Conservation (phyloP, 1,140 invertebrate genomes). For the Hermatobates lingyangjiaoensis region DNA sequence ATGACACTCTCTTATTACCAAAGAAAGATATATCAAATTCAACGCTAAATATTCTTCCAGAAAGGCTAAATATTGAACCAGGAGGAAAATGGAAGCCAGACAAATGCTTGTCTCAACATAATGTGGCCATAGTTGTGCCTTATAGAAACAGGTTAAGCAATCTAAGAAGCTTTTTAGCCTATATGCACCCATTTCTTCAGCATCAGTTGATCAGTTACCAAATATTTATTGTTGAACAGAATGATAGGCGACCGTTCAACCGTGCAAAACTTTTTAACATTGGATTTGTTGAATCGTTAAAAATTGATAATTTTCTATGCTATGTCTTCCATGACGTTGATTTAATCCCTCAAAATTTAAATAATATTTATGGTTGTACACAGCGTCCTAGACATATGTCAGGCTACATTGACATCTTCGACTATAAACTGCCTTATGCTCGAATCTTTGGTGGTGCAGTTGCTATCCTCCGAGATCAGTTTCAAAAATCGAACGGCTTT, state of each 20-base stretch:
- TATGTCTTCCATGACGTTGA: constrained; percentile 92
- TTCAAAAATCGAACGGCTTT: constrained; percentile 71
- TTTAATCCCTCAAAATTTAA: constrained; percentile 68
- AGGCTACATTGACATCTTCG: constrained; percentile 72
- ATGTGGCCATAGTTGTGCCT: constrained; percentile 72
- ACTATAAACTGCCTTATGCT: constrained; percentile 56
- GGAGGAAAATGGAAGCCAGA: constrained; percentile 54
- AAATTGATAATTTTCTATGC: constrained; percentile 54
- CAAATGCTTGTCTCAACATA: constrained; percentile 49
- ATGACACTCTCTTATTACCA: neutral
- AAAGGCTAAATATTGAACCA: constrained; percentile 15
- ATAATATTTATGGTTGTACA: constrained; percentile 83
- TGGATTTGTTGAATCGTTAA: constrained; percentile 57
- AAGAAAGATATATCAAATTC: constrained; percentile 1
- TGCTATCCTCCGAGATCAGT: constrained; percentile 47
- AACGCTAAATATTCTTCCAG: constrained; percentile 3
- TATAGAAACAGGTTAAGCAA: constrained; percentile 70
- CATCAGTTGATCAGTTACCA: constrained; percentile 68
- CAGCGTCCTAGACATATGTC: constrained; percentile 78
- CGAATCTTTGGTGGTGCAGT: constrained; percentile 59
- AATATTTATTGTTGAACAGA: constrained; percentile 84
- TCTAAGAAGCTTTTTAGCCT: constrained; percentile 57
- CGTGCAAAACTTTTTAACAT: constrained; percentile 85
- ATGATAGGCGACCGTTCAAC: constrained; percentile 61
- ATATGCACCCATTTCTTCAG: constrained; percentile 79